A percentile compares a stretch with the other conserved stretches of the same genome.
Conservation (phyloP, 2,113 vertebrate species). For the Chrysochloris asiatica region DNA sequence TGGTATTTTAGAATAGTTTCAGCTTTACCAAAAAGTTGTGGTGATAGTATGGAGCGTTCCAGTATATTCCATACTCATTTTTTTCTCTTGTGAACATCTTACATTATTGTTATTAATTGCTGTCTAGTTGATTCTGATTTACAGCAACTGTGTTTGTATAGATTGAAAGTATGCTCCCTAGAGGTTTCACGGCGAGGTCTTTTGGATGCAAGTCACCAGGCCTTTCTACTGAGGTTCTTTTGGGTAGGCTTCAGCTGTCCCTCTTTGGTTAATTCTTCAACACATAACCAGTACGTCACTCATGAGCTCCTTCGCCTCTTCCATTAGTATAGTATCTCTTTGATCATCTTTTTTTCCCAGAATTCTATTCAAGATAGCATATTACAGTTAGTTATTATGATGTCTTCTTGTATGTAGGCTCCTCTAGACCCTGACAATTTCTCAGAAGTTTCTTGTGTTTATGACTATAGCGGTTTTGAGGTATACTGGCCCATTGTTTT, state of each 20-base stretch:
- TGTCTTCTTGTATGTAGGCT: background rate
- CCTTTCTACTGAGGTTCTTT: background rate
- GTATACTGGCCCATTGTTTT: background rate
- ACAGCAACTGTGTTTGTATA: background rate
- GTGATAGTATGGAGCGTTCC: background rate
- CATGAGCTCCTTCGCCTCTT: background rate
- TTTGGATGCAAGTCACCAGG: background rate
- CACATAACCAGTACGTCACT: background rate
- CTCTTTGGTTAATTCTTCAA: background rate
- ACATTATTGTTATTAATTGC: background rate
- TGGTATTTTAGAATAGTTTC: background rate
- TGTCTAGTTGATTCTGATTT: background rate
- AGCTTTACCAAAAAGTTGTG: background rate
- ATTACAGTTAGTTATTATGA: background rate
- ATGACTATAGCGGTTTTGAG: background rate
- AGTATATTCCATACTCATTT: accelerated
- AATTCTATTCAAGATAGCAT: background rate
- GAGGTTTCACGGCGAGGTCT: background rate
- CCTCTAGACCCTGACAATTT: background rate
- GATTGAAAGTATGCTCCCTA: background rate
- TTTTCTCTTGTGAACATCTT: background rate
- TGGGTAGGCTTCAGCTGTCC: too few species aligned
- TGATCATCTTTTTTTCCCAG: background rate
- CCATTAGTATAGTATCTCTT: background rate
- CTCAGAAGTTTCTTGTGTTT: background rate